Evolutionary conservation across 2,797 vertebrate species (phyloP), one percentile per base, ranked within the genome.

Genomic region (Neomorphus geoffroyi): DNA sequence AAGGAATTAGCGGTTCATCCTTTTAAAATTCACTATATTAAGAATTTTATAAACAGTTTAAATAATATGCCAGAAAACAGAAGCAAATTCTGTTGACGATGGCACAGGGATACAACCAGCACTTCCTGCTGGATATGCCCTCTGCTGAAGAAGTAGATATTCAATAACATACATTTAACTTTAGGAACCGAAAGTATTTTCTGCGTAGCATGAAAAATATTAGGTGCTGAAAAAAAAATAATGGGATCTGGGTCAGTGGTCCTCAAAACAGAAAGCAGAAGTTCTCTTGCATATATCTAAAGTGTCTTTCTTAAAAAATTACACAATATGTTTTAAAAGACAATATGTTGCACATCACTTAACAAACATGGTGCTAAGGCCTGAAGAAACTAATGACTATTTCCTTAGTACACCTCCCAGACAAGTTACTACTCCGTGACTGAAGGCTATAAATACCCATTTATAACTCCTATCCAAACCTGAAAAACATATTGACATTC

Each of bases 311-410:
- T 18, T 32, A n/a, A n/a, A n/a, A n/a, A n/a, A 26, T 18, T 32
- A 56, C 37, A 69, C 4, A 37, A n/a, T 18, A 7, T 1, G 19
- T 32, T 41, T 26, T 23, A 35, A 80, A 39, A 61, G 85, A 61
- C 64, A 93, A 12, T 72, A 50, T 16, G 32, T 33, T 73, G 60
- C n/a, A 64, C 33, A 65, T 46, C 2, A 1, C 0, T 0, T 14
- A 78, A 91, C 43, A 95, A 95, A 94, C 28, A 46, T 43, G 54
- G 56, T 61, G 89, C 33, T 69, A 64, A 94, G 48, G 82, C 32
- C 84, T 75, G 67, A 67, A 95, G 81, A 96, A 97, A 96, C 92
- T 75, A 73, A 86, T n/a, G 61, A 46, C 80, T 94, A 74, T 90
- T 96, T 93, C 18, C 72, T 95, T 92, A 87, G 69, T 85, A 84